Conservation (phyloP, 2,888 invertebrate genomes). For the Anthophora plumipes region DNA sequence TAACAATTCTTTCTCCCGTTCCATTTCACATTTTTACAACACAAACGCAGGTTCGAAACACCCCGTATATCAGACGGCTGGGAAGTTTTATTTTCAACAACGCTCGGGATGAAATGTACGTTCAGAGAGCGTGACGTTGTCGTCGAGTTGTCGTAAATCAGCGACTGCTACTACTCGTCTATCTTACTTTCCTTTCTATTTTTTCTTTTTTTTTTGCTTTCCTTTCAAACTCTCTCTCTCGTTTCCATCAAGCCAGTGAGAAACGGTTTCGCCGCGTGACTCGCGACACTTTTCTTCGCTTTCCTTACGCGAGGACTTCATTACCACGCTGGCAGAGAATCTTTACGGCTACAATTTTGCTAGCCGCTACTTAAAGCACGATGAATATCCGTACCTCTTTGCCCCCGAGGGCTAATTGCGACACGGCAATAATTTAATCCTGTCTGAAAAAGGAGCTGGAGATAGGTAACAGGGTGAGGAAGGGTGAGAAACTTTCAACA, state of each 20-base stretch:
- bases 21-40: neutral
- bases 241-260: neutral
- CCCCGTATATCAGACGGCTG: neutral
- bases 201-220: neutral
- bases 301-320: slow-evolving; percentile 15
- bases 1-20: neutral
- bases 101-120: slow-evolving; percentile 44
- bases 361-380: slow-evolving; percentile 14
- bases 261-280: neutral
- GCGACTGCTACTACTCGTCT: slow-evolving; percentile 7
- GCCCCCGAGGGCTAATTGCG: slow-evolving; percentile 51
- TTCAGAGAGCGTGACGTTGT: slow-evolving; percentile 55
- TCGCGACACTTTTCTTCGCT: neutral
- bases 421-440: slow-evolving; percentile 63
- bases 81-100: slow-evolving; percentile 59
- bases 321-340: slow-evolving; percentile 22
- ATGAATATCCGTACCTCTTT: slow-evolving; percentile 21
- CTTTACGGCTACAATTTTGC: slow-evolving; percentile 44
- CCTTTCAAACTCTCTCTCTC: neutral
- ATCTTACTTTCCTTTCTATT: neutral
- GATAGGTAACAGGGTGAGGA: too few species aligned
- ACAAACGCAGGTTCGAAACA: neutral
- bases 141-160: slow-evolving; percentile 57
- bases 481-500: slow-evolving; percentile 37
- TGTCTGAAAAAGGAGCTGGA: neutral